Evolutionary conservation across 2,113 vertebrate species (phyloP).

Genomic region (Dicerorhinus sumatrensis): DNA sequence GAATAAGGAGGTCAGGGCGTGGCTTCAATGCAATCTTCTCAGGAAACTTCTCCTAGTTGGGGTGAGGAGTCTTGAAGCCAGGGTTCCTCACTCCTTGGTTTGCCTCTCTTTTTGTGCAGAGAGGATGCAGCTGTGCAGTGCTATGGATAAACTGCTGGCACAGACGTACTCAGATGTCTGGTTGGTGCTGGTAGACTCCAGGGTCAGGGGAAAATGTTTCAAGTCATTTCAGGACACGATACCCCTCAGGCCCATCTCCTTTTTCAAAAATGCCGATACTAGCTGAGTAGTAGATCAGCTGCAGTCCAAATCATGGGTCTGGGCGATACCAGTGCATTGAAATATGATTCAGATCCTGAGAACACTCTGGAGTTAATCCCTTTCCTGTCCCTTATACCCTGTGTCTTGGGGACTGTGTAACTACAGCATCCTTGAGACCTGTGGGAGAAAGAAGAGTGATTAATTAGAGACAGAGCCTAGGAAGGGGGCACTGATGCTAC

Average conservation of each 20-base stretch:
- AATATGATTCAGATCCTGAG: neutral
- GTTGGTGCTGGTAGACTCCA: constrained; percentile 51
- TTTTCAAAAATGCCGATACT: accelerated
- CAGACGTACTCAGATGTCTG: constrained; percentile 69
- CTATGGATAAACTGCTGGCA: neutral
- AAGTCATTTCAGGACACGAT: accelerated
- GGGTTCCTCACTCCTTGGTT: accelerated
- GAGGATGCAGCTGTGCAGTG: neutral
- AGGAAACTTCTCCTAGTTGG: neutral
- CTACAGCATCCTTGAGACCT: neutral
- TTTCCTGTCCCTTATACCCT: neutral
- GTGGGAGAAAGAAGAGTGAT: neutral
- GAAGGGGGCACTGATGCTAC: too few relatives aligned
- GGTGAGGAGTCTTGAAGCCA: neutral
- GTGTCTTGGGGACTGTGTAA: constrained; percentile 53
- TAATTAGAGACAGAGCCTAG: constrained; percentile 33
- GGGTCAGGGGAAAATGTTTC: neutral
- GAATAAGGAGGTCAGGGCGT: neutral
- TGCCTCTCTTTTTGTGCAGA: neutral
- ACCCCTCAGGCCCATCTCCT: neutral
- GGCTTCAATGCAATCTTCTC: too few relatives aligned
- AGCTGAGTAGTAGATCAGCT: constrained; percentile 7
- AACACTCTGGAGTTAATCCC: constrained; percentile 57
- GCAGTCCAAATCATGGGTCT: constrained; percentile 13
- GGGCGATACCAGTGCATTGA: constrained; percentile 75